Conservation (phyloP, 2,888 invertebrate species). For the Frankliniella fusca region DNA sequence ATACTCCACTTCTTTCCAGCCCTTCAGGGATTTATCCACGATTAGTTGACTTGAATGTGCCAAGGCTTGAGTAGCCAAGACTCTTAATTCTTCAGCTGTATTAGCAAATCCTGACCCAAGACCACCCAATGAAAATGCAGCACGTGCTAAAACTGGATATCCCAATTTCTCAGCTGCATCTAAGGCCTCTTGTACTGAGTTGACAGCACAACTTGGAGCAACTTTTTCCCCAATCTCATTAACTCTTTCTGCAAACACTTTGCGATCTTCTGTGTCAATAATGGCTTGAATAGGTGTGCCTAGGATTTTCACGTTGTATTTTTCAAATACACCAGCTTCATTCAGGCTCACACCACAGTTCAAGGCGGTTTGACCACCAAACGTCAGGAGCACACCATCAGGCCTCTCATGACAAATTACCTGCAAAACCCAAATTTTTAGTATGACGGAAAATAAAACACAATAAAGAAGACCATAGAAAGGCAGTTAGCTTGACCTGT, state of each 20-base stretch:
- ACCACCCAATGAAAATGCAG: conserved; percentile 97
- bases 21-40: conserved; percentile 94
- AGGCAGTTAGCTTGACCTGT: conserved; percentile 54
- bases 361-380: conserved; percentile 97
- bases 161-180: conserved; percentile 80
- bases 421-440: conserved; percentile 36
- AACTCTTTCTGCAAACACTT: conserved; percentile 89
- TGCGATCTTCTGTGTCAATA: conserved; percentile 94
- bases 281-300: conserved; percentile 97
- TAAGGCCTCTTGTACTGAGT: conserved; percentile 57
- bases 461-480: neutral
- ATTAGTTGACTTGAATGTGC: conserved; percentile 87
- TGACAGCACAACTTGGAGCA: conserved; percentile 89
- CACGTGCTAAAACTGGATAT: conserved; percentile 94
- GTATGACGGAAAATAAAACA: neutral
- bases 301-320: conserved; percentile 82
- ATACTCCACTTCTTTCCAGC: conserved; percentile 99
- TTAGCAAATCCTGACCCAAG: conserved; percentile 97
- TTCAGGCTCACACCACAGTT: conserved; percentile 95
- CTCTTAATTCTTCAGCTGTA: conserved; percentile 72
- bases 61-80: conserved; percentile 77
- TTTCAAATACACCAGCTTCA: conserved; percentile 73
- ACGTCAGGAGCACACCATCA: conserved; percentile 92
- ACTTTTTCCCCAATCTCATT: conserved; percentile 86
- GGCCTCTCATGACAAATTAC: conserved; percentile 95